phyloP scores from a whole-genome alignment of 2,888 invertebrate genomes.

The Netelia melanura region DNA sequence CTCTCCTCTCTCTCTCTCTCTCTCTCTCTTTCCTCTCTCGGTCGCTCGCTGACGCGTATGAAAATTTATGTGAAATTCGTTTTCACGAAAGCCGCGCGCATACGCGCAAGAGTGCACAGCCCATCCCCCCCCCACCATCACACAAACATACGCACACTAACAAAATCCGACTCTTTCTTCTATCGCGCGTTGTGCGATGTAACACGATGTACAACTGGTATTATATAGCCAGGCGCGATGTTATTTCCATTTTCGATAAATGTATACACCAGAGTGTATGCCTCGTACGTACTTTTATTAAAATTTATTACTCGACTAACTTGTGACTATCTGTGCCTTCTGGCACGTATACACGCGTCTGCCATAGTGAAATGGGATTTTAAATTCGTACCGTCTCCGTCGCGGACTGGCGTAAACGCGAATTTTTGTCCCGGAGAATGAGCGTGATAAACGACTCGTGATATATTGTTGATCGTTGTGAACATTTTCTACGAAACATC shows the following conservation, averaged over 20 bases:
- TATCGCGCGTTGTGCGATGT: slow-evolving; percentile 6
- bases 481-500: too few relatives aligned
- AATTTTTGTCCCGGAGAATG: too few relatives aligned
- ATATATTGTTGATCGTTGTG: too few relatives aligned
- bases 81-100: slow-evolving; percentile 28
- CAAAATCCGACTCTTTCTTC: neutral
- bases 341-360: neutral
- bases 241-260: slow-evolving; percentile 45
- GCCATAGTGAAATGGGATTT: slow-evolving; percentile 3
- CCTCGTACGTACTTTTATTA: slow-evolving; percentile 10
- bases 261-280: slow-evolving; percentile 8
- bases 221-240: neutral
- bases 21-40: slow-evolving; percentile 2
- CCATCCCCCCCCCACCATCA: too few relatives aligned
- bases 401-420: too few relatives aligned
- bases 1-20: neutral
- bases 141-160: too few relatives aligned
- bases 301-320: slow-evolving; percentile 25
- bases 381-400: neutral
- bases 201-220: slow-evolving; percentile 1
- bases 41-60: slow-evolving; percentile 50
- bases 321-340: slow-evolving; percentile 24
- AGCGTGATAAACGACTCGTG: too few relatives aligned
- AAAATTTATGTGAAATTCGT: slow-evolving; percentile 67
- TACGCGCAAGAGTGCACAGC: neutral